A percentile compares a stretch with the other conserved stretches of the same genome.
phyloP scores from a whole-genome alignment of 2,113 vertebrate species.

The Pseudorhombus dupliciocellatus region DNA sequence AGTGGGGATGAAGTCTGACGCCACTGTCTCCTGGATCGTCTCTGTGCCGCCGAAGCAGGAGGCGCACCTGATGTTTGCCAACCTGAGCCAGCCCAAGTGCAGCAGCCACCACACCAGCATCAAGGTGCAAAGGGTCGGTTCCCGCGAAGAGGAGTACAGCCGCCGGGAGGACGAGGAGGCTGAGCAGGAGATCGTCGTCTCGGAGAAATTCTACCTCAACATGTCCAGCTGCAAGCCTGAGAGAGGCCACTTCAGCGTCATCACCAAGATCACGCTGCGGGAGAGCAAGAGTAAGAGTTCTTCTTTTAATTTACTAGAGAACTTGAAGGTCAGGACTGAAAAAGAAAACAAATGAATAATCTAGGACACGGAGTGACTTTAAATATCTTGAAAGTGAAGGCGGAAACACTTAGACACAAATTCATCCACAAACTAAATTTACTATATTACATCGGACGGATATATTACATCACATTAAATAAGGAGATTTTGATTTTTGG shows the following conservation, averaged over 20 bases:
- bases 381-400: no score
- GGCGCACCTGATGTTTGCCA: slow-evolving; percentile 81
- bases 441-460: no score
- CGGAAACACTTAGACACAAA: no score
- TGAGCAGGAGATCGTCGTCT: slow-evolving; percentile 65
- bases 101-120: slow-evolving; percentile 76
- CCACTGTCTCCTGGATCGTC: slow-evolving; percentile 89
- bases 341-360: no score
- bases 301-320: background rate
- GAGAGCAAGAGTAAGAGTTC: slow-evolving; percentile 41
- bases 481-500: background rate
- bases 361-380: no score
- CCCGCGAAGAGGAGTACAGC: slow-evolving; percentile 66
- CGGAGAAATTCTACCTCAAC: slow-evolving; percentile 89
- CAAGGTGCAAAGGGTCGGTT: slow-evolving; percentile 73
- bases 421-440: no score
- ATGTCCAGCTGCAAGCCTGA: slow-evolving; percentile 88
- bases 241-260: slow-evolving; percentile 76
- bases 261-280: slow-evolving; percentile 81
- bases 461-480: no score
- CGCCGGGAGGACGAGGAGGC: slow-evolving; percentile 83
- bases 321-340: no score
- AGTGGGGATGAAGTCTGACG: slow-evolving; percentile 76
- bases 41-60: slow-evolving; percentile 75
- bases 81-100: slow-evolving; percentile 82